phyloP scores from a whole-genome alignment of 1,140 invertebrate genomes.

The Whitmania pigra region DNA sequence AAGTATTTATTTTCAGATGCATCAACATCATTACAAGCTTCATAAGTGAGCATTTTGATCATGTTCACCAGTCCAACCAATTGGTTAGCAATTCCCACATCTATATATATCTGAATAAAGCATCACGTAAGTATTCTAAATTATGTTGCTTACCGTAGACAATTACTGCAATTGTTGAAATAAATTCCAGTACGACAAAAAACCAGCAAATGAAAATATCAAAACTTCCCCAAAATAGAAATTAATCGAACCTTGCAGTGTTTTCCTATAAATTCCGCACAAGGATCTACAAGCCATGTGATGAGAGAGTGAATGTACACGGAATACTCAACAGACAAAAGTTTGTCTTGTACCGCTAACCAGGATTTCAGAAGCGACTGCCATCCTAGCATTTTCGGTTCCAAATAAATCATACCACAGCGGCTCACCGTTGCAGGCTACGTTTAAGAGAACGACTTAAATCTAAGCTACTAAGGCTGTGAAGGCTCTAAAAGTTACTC shows the following conservation, averaged over 20 bases:
- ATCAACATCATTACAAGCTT: conserved; percentile 32
- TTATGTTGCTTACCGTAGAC: no score
- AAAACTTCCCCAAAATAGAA: not conserved
- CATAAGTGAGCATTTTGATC: conserved; percentile 38
- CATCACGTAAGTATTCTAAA: not conserved
- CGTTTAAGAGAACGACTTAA: not conserved
- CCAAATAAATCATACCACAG: conserved; percentile 45
- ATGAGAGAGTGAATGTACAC: conserved; percentile 35
- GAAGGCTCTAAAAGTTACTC: not conserved
- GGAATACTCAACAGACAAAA: conserved; percentile 30
- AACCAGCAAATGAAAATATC: no score
- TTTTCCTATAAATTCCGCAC: conserved; percentile 36
- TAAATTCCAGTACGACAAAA: no score
- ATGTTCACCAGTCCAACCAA: conserved; percentile 39
- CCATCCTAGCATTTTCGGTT: conserved; percentile 42
- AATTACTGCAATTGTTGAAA: no score
- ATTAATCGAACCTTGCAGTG: conserved; percentile 48
- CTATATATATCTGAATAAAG: not conserved
- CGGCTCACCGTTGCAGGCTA: conserved; percentile 43
- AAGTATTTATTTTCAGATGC: conserved; percentile 38
- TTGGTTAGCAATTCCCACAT: conserved; percentile 30
- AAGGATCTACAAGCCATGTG: conserved; percentile 45
- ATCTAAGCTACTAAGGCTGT: not conserved
- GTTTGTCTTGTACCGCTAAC: conserved; percentile 32
- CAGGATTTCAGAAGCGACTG: conserved; percentile 40